Evolutionary conservation across 2,888 invertebrate genomes (phyloP).

Genomic region (Drosophila histrio): DNA sequence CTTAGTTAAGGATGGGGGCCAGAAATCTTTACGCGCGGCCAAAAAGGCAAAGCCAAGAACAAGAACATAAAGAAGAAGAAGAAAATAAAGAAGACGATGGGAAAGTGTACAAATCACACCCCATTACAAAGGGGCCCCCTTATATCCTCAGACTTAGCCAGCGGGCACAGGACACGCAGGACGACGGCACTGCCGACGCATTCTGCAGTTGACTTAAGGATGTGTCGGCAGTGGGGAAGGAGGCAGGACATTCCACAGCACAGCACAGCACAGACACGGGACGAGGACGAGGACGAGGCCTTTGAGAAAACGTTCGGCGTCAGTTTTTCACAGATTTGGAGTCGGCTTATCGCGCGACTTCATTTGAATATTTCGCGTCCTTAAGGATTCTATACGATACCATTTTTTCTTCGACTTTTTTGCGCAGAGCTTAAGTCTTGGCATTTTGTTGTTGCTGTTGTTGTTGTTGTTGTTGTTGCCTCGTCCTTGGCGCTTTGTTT

Average conservation of each 20-base stretch:
- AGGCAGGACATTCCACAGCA: constrained; percentile 43
- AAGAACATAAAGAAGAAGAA: constrained; percentile 20
- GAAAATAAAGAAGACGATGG: constrained; percentile 15
- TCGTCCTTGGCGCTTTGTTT: constrained; percentile 65
- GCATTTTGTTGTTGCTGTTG: constrained; percentile 24
- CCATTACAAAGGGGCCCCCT: constrained; percentile 69
- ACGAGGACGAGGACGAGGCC: constrained; percentile 10
- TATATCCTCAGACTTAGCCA: constrained; percentile 31
- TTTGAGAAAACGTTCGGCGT: constrained; percentile 36
- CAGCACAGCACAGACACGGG: constrained; percentile 17
- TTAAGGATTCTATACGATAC: constrained; percentile 38
- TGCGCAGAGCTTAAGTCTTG: constrained; percentile 47
- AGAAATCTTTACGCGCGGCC: constrained; percentile 33
- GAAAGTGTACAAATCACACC: constrained; percentile 81
- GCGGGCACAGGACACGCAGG: constrained; percentile 50
- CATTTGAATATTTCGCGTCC: constrained; percentile 81
- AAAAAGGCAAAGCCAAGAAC: constrained; percentile 43
- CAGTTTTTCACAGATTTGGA: constrained; percentile 83
- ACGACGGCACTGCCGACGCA: constrained; percentile 17
- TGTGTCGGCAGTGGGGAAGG: background rate
- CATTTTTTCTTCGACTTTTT: background rate
- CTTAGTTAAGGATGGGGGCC: constrained; percentile 62
- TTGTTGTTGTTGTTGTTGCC: constrained; percentile 7
- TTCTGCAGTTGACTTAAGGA: constrained; percentile 12
- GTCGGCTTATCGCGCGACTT: constrained; percentile 83